Evolutionary conservation across 2,888 invertebrate genomes (phyloP).

Genomic region (Leistus spinibarbis): DNA sequence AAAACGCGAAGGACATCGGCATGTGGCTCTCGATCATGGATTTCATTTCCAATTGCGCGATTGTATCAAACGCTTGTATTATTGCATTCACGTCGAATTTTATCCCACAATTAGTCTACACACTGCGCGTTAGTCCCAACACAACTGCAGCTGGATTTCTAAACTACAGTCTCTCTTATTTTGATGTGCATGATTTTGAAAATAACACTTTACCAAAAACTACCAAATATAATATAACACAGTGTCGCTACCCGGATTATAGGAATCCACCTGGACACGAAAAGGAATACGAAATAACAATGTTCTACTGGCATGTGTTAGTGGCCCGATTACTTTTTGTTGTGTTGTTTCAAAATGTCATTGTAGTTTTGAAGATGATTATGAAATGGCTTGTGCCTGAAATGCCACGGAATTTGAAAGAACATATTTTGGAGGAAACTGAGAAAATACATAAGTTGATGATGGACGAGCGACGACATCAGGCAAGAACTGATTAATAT

Average conservation of each 20-base stretch:
- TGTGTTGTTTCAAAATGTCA: conserved; percentile 74
- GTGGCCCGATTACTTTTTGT: conserved; percentile 71
- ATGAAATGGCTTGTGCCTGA: conserved; percentile 75
- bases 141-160: conserved; percentile 62
- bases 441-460: background rate
- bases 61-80: conserved; percentile 89
- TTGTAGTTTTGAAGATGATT: conserved; percentile 67
- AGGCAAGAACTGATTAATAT: background rate
- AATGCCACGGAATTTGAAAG: conserved; percentile 66
- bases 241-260: conserved; percentile 68
- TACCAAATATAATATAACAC: conserved; percentile 15
- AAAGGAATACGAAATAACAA: conserved; percentile 60
- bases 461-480: background rate
- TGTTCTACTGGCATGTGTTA: conserved; percentile 70
- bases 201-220: background rate
- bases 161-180: conserved; percentile 71
- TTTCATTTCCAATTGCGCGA: conserved; percentile 83
- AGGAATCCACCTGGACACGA: conserved; percentile 60
- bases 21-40: conserved; percentile 89
- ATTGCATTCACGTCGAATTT: conserved; percentile 94
- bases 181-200: conserved; percentile 58
- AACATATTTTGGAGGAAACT: conserved; percentile 67
- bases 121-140: conserved; percentile 56
- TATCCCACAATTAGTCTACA: conserved; percentile 84
- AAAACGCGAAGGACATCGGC: conserved; percentile 85